These are phyloP conservation scores for Lithophane socia DNA, from an alignment of 2,888 invertebrate species.

Conservation along the genomic window DNA sequence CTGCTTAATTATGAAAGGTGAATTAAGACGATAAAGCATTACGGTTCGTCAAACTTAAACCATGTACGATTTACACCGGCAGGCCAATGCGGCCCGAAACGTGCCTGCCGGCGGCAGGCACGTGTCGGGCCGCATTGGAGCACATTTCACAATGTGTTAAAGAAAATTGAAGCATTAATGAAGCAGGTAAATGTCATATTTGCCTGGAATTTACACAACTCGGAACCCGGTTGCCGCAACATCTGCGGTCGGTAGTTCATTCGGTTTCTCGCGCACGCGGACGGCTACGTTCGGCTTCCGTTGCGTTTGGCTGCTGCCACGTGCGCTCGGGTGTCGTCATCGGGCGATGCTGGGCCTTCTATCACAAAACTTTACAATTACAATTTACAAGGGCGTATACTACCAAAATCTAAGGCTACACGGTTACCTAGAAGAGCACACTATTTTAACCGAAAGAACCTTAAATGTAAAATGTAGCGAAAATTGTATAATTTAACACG, in stretches of 20 bases:
- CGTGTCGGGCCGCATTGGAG: background rate
- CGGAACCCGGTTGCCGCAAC: background rate
- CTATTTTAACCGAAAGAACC: no score
- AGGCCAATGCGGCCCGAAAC: no score
- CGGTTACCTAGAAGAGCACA: no score
- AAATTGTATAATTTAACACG: no score
- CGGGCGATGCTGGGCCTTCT: no score
- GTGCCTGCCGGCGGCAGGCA: no score
- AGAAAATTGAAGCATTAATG: background rate
- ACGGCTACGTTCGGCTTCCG: no score
- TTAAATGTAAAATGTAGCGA: no score
- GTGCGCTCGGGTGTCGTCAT: no score
- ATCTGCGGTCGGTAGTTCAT: background rate
- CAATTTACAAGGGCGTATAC: no score
- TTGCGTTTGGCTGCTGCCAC: background rate
- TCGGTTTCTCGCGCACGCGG: background rate
- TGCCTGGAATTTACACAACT: background rate
- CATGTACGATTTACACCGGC: background rate
- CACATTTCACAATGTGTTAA: background rate
- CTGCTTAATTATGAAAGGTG: background rate
- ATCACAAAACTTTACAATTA: no score
- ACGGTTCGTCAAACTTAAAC: background rate
- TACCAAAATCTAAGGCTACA: no score
- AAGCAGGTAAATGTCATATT: background rate
- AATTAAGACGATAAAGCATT: background rate